A percentile compares a stretch with the other conserved stretches of the same genome.
Evolutionary conservation across 2,888 invertebrate genomes (phyloP).

Genomic region (Dryobotodes eremita): DNA sequence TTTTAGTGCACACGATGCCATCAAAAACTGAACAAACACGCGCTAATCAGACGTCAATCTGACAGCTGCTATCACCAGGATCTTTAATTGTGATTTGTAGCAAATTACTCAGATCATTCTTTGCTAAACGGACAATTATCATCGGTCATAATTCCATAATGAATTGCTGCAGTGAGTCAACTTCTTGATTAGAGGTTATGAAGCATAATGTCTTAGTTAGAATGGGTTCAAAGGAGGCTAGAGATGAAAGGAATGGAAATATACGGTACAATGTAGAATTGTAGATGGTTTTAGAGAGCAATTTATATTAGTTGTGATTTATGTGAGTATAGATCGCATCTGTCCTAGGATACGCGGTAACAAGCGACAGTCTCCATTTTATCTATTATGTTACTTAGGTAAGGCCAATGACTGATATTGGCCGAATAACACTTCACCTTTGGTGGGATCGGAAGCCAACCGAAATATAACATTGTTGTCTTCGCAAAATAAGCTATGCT

Average conservation of each 20-base stretch:
- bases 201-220: slow-evolving; percentile 58
- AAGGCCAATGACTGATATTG: not conserved
- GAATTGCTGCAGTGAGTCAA: slow-evolving; percentile 54
- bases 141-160: slow-evolving; percentile 62
- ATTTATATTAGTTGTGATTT: slow-evolving; percentile 52
- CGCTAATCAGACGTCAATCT: slow-evolving; percentile 74
- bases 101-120: slow-evolving; percentile 70
- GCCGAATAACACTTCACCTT: not conserved
- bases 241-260: slow-evolving; percentile 58
- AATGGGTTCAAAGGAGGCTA: slow-evolving; percentile 52
- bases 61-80: slow-evolving; percentile 71
- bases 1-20: slow-evolving; percentile 54
- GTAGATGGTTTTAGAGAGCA: slow-evolving; percentile 44
- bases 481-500: not conserved
- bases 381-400: not conserved
- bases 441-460: not conserved
- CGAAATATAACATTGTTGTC: not conserved
- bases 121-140: slow-evolving; percentile 69
- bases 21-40: slow-evolving; percentile 55
- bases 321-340: slow-evolving; percentile 49
- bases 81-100: slow-evolving; percentile 73
- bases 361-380: not conserved
- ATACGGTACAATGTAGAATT: slow-evolving; percentile 40
- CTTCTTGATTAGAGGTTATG: slow-evolving; percentile 63
- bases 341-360: slow-evolving; percentile 33